A percentile compares a stretch with the other conserved stretches of the same genome.
Evolutionary conservation across 2,888 invertebrate genomes (phyloP).

Genomic region (Heteropelma amictum): DNA sequence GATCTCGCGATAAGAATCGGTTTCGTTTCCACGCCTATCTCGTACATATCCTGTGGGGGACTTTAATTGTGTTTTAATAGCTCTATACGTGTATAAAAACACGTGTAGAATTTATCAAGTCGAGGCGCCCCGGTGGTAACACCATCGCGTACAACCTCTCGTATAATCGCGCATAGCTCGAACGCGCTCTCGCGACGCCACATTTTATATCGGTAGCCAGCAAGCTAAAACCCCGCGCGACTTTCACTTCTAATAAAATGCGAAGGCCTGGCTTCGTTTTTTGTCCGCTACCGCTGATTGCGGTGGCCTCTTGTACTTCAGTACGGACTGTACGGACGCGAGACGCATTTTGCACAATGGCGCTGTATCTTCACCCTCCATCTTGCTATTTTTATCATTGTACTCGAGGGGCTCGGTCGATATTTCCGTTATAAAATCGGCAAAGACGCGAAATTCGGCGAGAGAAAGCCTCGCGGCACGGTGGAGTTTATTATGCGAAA

Average conservation of each 20-base stretch:
- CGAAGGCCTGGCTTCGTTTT: slow-evolving; percentile 68
- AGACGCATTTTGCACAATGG: neutral
- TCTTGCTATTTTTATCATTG: neutral
- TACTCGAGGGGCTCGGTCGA: no score
- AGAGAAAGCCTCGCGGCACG: no score
- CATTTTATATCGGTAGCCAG: slow-evolving; percentile 62
- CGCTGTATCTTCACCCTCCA: neutral
- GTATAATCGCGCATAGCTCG: slow-evolving; percentile 45
- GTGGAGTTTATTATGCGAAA: no score
- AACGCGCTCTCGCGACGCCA: slow-evolving; percentile 41
- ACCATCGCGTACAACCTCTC: slow-evolving; percentile 32
- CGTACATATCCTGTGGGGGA: slow-evolving; percentile 28
- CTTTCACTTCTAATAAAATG: slow-evolving; percentile 75
- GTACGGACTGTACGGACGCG: neutral
- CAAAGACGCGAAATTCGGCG: no score
- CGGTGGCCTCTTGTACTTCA: neutral
- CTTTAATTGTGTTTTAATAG: slow-evolving; percentile 42
- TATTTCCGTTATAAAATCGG: no score
- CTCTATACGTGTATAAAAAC: slow-evolving; percentile 5
- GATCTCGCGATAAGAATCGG: slow-evolving; percentile 38
- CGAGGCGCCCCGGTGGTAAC: slow-evolving; percentile 34
- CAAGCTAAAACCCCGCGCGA: slow-evolving; percentile 69
- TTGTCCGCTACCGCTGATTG: slow-evolving; percentile 13
- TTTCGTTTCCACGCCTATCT: slow-evolving; percentile 28
- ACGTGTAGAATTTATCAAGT: neutral